These are phyloP conservation scores for Actenoides lindsayi DNA, from an alignment of 2,113 vertebrate genomes.

Conservation along the genomic window DNA sequence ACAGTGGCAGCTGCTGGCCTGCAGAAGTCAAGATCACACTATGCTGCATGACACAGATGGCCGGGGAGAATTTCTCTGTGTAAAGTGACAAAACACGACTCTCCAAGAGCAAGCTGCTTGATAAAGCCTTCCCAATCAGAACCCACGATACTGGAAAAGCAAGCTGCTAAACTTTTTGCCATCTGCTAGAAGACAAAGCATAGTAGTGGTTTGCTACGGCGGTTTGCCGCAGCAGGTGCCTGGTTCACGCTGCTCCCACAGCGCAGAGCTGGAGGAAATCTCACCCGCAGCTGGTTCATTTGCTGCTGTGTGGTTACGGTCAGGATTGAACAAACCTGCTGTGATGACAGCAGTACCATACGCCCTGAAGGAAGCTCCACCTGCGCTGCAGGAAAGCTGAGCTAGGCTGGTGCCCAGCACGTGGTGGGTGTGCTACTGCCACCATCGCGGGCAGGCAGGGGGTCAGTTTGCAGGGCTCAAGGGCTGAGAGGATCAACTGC, in stretches of 20 bases:
- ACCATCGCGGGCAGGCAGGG: no score
- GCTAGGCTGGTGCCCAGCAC: not conserved
- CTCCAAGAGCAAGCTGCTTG: not conserved
- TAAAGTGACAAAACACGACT: not conserved
- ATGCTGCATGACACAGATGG: fast-evolving
- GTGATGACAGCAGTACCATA: not conserved
- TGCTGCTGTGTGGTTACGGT: not conserved
- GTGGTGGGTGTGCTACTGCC: not conserved
- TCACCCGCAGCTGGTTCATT: not conserved
- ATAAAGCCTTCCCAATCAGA: not conserved
- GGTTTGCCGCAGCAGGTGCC: fast-evolving
- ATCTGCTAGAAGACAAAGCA: not conserved
- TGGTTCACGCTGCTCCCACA: not conserved
- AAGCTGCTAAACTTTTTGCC: not conserved
- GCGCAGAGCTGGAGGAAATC: not conserved
- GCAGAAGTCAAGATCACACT: not conserved
- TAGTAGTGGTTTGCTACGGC: fast-evolving
- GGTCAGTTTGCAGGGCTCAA: not conserved
- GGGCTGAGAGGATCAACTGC: not conserved
- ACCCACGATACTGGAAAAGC: not conserved
- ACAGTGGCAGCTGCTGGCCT: not conserved
- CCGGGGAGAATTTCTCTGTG: not conserved
- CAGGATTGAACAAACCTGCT: not conserved
- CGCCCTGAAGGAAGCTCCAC: not conserved
- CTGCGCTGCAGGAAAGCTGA: not conserved